Base-by-base conservation (phyloP, 2,797 vertebrate species). In the Potorous gilbertii region DNA sequence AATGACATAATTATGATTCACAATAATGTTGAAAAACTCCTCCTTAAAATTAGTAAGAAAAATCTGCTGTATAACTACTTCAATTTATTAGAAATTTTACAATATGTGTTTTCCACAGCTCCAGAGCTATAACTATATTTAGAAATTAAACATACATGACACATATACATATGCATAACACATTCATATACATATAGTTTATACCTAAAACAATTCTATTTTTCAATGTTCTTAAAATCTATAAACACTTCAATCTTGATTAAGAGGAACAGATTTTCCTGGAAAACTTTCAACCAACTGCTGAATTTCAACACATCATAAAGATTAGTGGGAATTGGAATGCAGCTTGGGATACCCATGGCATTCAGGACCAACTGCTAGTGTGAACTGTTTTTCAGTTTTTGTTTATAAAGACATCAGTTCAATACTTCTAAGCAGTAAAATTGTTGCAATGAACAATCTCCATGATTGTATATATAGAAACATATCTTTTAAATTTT, bases 1-100 rank as follows among this genome's bases (percentile, higher is more conserved):
- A 98, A 98, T 98, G 98, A 98, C 96, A 98, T 98, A 98, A 98
- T 98, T 98, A 98, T 96, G 97, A 98, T 98, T 98, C 97, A 98
- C 97, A 98, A 98, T 97, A 98, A 98, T 97, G 95, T 97, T 98
- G 95, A 98, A 97, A 97, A 97, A 96, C 96, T 97, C 97, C 97
- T 97, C 97, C 98, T 97, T 97, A 97, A 98, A 97, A 98, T 96
- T 95, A 97, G 97, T 94, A 96, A 97, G 96, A 97, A 98, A 98
- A 98, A 98, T 97, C 96, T 96, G 94, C 96, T 93, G 92, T 52
- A 95, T 81, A 97, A 94, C 27, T 94, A 96, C 95, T 93, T 91
- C 90, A 94, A 95, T 97, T 96, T 97, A 97, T 97, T 97, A 97
- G 90, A 89, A 96, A 95, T 97, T 97, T 97, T 95, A 97, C 96